These are phyloP conservation scores for Helogale parvula DNA, from an alignment of 2,113 vertebrate species.

Conservation along the genomic window DNA sequence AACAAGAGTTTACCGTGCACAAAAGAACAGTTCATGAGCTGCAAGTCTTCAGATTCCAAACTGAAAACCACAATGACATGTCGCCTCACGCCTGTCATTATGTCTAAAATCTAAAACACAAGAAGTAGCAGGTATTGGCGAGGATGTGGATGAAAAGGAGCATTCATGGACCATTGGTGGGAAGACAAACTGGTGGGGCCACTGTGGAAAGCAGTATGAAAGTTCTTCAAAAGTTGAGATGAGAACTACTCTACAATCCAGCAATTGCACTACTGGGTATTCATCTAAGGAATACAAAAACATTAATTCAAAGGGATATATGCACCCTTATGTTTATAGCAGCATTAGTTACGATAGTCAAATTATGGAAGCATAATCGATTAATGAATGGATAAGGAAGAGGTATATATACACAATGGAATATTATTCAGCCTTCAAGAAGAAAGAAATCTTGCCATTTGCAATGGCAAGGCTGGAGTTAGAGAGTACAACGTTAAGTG, in stretches of 20 bases:
- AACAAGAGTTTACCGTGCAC: not conserved
- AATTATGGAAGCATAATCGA: not conserved
- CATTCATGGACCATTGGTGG: not conserved
- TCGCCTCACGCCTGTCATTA: not conserved
- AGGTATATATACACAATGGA: not conserved
- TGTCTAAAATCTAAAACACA: not conserved
- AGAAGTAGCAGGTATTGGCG: not conserved
- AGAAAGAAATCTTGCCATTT: not conserved
- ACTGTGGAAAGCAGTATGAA: not conserved
- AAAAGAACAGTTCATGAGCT: not conserved
- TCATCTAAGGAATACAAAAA: not conserved
- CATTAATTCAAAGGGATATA: not conserved
- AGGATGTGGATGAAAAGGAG: not conserved
- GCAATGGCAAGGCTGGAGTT: not conserved
- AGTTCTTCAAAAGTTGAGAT: not conserved
- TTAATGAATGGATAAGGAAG: not conserved
- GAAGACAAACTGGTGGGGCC: not conserved
- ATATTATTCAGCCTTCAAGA: not conserved
- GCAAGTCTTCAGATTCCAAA: not conserved
- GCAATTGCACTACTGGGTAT: not conserved
- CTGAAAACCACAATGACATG: not conserved
- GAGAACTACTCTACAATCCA: not conserved
- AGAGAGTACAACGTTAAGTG: not conserved
- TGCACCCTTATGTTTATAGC: not conserved
- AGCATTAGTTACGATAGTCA: not conserved